Evolutionary conservation across 2,113 vertebrate species (phyloP), one percentile per base, ranked within the genome.

Genomic region (Mustela nigripes): DNA sequence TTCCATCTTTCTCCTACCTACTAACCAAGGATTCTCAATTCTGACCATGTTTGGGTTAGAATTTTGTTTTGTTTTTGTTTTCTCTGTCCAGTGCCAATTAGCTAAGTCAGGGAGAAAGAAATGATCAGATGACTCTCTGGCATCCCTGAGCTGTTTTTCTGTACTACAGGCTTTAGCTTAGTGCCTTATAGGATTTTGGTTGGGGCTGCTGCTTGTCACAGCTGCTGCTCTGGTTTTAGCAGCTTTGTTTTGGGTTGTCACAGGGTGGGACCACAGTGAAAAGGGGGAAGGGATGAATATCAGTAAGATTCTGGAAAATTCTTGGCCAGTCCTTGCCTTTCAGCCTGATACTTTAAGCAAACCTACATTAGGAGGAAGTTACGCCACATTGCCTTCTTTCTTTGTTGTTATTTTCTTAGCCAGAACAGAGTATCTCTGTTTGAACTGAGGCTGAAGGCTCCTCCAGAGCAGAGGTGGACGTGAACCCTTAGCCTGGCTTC

Each of bases 171-270:
- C 91, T 97, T 88, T 83, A 69, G 93, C 88, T 96, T 93, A 97
- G 98, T 98, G 99, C 99, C 99, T 99, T 99, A 97, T 42, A 28
- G 67, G 69, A 83, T 48, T 90, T 81, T 24, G 36, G 84, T 78
- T 45, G 62, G 74, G 87, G 94, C 91, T 67, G 10, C 82, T 62
- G 94, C 26, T 33, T 93, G 73, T 87, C 26, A 3, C n/a, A 45
- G 74, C 58, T 58, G 79, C 60, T 92, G 62, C 83, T 60, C 0
- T 24, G 92, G 15, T 83, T 63, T 15, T 11, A 12, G 45, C 26
- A 22, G 83, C 67, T 56, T 56, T 33, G 53, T 56, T 89, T 80
- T n/a, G 16, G 69, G 11, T 60, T 26, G 62, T 58, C 84, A 14
- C 56, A 0, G 39, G 60, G 65, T 19, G 31, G 69, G 88, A 53